Conservation (phyloP, 1,140 invertebrate genomes). For the Tetraneura akinire region DNA sequence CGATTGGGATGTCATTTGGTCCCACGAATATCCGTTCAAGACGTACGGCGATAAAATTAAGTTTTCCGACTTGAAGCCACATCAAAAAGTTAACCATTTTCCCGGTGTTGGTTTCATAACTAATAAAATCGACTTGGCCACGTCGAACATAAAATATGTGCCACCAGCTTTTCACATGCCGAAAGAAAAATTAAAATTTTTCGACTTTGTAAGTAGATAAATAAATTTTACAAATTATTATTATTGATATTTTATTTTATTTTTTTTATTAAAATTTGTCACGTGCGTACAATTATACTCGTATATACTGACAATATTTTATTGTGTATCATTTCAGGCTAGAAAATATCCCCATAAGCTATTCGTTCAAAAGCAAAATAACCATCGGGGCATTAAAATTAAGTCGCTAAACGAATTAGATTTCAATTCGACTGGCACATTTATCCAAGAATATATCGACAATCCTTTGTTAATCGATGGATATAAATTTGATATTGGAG, state of each 20-base stretch:
- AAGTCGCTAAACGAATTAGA: conserved; percentile 72
- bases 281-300: too few species aligned
- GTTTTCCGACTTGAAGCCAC: conserved; percentile 64
- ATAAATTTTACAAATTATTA: not conserved
- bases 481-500: conserved; percentile 94
- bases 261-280: too few species aligned
- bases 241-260: not conserved
- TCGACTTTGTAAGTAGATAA: conserved; percentile 67
- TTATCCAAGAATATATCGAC: conserved; percentile 87
- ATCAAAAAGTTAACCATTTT: conserved; percentile 90
- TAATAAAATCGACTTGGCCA: conserved; percentile 90
- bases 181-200: conserved; percentile 70
- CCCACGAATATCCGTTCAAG: conserved; percentile 89
- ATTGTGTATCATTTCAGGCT: conserved; percentile 59
- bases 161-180: conserved; percentile 89
- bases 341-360: conserved; percentile 68
- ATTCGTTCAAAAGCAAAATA: conserved; percentile 92
- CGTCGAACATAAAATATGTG: conserved; percentile 73
- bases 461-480: conserved; percentile 82
- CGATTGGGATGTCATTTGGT: conserved; percentile 89
- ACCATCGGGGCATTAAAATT: conserved; percentile 85
- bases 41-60: conserved; percentile 63
- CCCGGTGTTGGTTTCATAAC: conserved; percentile 93
- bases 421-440: conserved; percentile 73
- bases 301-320: too few species aligned